phyloP scores from a whole-genome alignment of 2,113 vertebrate genomes.

The Megaleporinus macrocephalus region DNA sequence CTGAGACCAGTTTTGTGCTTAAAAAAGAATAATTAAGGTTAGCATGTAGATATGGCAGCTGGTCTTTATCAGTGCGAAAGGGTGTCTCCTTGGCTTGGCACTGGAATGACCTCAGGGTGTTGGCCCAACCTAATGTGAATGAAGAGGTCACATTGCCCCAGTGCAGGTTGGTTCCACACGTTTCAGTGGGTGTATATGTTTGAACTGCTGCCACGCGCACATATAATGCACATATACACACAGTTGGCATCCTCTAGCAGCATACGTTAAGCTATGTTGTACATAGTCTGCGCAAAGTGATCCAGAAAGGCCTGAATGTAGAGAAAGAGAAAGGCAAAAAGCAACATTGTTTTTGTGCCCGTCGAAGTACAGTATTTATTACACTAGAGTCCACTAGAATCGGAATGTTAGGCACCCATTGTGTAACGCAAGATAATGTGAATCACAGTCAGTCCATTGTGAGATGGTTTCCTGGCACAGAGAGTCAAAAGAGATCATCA shows the following conservation, averaged over 20 bases:
- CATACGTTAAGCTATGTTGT: not conserved
- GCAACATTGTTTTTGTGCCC: not conserved
- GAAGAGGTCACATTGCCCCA: constrained; percentile 45
- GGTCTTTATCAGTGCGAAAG: not conserved
- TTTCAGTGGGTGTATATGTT: not conserved
- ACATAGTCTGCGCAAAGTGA: not conserved
- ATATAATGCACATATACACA: not conserved
- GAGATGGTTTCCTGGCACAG: not conserved
- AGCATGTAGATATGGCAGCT: not conserved
- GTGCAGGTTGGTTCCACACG: constrained; percentile 4
- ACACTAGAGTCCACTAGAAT: not conserved
- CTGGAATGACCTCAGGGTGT: not conserved
- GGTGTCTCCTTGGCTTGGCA: not conserved
- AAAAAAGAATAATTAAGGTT: not conserved
- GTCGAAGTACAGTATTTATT: not conserved
- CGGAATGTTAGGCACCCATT: not conserved
- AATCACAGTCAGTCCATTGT: not conserved
- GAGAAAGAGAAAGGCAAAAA: not conserved
- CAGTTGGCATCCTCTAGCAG: not conserved
- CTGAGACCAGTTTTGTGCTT: constrained; percentile 33
- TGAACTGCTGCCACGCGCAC: not conserved
- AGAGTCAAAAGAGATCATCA: not conserved
- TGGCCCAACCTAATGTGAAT: constrained; percentile 67
- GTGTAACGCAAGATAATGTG: not conserved
- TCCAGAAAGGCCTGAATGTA: not conserved